A percentile compares a stretch with the other conserved stretches of the same genome.
Evolutionary conservation across 2,888 invertebrate species (phyloP).

Genomic region (Tinea pellionella): DNA sequence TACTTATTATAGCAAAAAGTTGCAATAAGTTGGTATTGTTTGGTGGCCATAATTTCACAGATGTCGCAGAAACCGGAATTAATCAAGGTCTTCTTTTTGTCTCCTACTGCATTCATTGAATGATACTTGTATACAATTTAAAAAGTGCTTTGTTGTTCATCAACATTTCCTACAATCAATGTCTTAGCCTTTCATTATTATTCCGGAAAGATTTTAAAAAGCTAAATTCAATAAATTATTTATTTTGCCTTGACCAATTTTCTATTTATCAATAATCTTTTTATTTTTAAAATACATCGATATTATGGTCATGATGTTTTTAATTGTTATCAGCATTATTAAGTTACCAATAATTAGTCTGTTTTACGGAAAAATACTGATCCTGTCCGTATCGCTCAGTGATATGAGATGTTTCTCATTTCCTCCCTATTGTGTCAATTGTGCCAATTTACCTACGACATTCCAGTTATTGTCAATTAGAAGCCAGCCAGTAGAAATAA

Average conservation of each 20-base stretch:
- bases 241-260: not conserved
- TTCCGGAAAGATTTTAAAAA: not conserved
- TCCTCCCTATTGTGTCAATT: slow-evolving; percentile 65
- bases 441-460: slow-evolving; percentile 53
- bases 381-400: slow-evolving; percentile 18
- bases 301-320: not conserved
- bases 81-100: not conserved
- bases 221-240: not conserved
- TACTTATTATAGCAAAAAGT: not conserved
- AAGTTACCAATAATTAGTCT: not conserved
- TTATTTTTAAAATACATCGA: not conserved
- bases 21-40: not conserved
- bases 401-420: slow-evolving; percentile 42
- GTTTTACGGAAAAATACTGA: not conserved
- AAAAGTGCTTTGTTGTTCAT: not conserved
- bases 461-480: slow-evolving; percentile 63
- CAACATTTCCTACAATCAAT: not conserved
- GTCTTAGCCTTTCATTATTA: not conserved
- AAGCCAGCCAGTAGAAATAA: slow-evolving; percentile 29
- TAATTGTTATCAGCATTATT: not conserved
- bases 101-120: not conserved
- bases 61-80: slow-evolving; percentile 3
- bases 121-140: not conserved
- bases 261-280: not conserved
- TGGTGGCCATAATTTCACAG: not conserved